Evolutionary conservation across 2,797 vertebrate genomes (phyloP).

Genomic region (Capromys pilorides): DNA sequence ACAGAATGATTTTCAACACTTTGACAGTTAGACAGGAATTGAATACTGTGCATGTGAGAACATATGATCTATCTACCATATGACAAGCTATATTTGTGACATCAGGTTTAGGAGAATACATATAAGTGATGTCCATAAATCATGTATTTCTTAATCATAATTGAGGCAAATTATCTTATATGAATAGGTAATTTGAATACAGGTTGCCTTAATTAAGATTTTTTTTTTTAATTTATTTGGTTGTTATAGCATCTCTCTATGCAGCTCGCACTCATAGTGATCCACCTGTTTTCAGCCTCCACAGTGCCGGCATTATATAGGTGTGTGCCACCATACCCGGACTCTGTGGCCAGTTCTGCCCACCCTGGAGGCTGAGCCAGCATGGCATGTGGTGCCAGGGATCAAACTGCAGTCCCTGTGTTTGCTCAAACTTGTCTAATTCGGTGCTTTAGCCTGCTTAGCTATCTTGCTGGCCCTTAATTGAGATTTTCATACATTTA

Average conservation of each 20-base stretch:
- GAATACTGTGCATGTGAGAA: not conserved
- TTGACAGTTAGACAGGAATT: not conserved
- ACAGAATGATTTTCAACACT: not conserved
- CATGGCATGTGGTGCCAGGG: no score
- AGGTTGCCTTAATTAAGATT: not conserved
- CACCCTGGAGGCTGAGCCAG: no score
- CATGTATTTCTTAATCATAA: not conserved
- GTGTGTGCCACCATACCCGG: no score
- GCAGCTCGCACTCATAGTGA: no score
- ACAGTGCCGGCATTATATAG: no score
- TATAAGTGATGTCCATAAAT: not conserved
- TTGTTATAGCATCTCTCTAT: no score
- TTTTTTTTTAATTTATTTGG: no score
- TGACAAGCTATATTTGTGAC: slow-evolving; percentile 5
- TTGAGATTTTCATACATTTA: not conserved
- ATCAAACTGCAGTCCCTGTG: no score
- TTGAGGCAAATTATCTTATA: not conserved
- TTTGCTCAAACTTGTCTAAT: no score
- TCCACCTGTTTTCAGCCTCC: no score
- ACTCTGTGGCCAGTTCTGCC: no score
- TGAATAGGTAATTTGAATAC: not conserved
- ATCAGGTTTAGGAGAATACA: not conserved
- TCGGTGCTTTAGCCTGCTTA: no score
- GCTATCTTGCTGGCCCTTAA: not conserved
- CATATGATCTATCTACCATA: not conserved